Evolutionary conservation across 2,797 vertebrate genomes (phyloP).

Genomic region (Acanthurus lineatus): DNA sequence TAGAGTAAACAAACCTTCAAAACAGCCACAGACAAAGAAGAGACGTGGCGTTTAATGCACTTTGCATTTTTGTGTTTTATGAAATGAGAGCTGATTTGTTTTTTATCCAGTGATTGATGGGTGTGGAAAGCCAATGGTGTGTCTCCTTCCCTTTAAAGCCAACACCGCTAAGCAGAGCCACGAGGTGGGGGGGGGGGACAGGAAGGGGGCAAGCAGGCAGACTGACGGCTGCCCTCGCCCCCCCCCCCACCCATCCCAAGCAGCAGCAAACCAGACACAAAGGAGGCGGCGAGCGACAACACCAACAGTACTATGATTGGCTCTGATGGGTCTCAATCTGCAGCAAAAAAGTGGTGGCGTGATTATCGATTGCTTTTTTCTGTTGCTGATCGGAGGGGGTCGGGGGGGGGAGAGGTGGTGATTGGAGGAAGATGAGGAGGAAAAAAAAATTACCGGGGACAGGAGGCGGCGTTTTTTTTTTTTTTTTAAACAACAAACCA

Average conservation of each 20-base stretch:
- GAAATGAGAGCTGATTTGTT: slow-evolving; percentile 48
- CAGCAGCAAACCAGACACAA: slow-evolving; percentile 82
- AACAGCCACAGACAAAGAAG: slow-evolving; percentile 84
- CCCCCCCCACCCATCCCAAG: slow-evolving; percentile 51
- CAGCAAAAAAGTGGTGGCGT: slow-evolving; percentile 65
- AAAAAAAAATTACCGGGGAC: slow-evolving; percentile 46
- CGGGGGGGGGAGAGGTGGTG: slow-evolving; percentile 52
- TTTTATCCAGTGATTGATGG: slow-evolving; percentile 51
- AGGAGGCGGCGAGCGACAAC: slow-evolving; percentile 90
- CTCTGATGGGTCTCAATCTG: slow-evolving; percentile 78
- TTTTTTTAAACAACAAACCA: slow-evolving; percentile 38
- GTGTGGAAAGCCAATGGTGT: slow-evolving; percentile 70
- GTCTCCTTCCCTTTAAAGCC: slow-evolving; percentile 82
- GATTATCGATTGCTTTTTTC: slow-evolving; percentile 80
- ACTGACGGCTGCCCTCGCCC: slow-evolving; percentile 27
- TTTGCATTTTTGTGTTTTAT: slow-evolving; percentile 22
- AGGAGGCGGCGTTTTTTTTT: slow-evolving; percentile 27
- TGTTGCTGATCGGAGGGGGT: slow-evolving; percentile 61
- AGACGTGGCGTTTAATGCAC: slow-evolving; percentile 60
- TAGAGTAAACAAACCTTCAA: background rate
- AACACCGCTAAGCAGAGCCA: slow-evolving; percentile 80
- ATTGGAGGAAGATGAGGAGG: slow-evolving; percentile 76
- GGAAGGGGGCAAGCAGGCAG: slow-evolving; percentile 45
- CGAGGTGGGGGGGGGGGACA: slow-evolving; percentile 29
- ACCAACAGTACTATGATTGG: slow-evolving; percentile 96